phyloP scores from a whole-genome alignment of 2,113 vertebrate genomes.

The Ardeotis arabs region DNA sequence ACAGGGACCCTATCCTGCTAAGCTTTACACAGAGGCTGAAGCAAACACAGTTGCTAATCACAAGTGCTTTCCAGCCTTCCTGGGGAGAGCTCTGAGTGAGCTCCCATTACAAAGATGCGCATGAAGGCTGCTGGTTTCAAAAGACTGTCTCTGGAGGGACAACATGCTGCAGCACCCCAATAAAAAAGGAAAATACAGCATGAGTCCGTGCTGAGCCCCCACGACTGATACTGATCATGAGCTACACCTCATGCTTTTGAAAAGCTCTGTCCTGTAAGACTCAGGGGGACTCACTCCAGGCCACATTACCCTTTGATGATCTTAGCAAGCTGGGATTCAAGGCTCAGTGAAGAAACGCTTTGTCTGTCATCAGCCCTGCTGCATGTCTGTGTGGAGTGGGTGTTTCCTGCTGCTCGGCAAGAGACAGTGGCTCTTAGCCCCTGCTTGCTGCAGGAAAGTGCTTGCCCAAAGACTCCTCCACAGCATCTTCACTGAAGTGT shows the following conservation, averaged over 20 bases:
- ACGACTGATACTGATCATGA: background rate
- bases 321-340: background rate
- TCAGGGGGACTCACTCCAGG: background rate
- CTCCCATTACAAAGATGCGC: background rate
- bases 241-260: background rate
- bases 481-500: background rate
- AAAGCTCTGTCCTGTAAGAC: background rate
- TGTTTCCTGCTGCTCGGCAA: background rate
- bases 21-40: background rate
- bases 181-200: background rate
- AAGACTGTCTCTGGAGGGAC: background rate
- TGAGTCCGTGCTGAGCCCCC: background rate
- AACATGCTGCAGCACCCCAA: background rate
- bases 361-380: background rate
- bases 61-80: background rate
- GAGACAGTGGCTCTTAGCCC: background rate
- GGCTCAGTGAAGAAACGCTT: background rate
- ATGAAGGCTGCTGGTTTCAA: background rate
- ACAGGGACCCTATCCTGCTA: background rate
- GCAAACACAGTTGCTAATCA: background rate
- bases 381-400: fast-evolving
- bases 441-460: background rate
- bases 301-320: background rate
- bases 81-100: background rate
- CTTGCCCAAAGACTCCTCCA: background rate